Conservation (phyloP, 2,888 invertebrate species). For the Dynastes tityus region DNA sequence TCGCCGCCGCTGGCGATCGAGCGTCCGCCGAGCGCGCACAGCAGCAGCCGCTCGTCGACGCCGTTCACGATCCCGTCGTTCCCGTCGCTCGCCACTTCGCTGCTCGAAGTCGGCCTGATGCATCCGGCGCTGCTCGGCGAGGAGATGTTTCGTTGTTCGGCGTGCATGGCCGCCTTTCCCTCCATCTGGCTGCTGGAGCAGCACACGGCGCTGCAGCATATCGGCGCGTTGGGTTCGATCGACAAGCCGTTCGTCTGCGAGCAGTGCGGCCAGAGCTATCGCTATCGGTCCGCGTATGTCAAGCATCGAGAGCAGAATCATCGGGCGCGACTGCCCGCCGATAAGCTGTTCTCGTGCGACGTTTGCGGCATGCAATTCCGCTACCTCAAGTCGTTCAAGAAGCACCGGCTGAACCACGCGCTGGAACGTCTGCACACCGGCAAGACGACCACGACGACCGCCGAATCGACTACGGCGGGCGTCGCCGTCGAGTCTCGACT, state of each 20-base stretch:
- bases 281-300: constrained; percentile 87
- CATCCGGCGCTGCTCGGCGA: constrained; percentile 70
- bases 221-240: constrained; percentile 73
- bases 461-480: neutral
- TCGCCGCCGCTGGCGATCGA: constrained; percentile 67
- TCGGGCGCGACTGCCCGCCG: constrained; percentile 88
- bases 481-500: neutral
- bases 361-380: constrained; percentile 94
- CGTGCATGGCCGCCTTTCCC: constrained; percentile 90
- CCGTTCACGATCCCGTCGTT: constrained; percentile 74
- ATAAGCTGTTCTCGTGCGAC: constrained; percentile 92
- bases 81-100: constrained; percentile 72
- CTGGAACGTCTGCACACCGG: constrained; percentile 85
- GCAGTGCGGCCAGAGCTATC: constrained; percentile 92
- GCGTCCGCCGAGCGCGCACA: constrained; percentile 68
- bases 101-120: constrained; percentile 73
- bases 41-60: constrained; percentile 72
- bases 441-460: constrained; percentile 67
- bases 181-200: constrained; percentile 91
- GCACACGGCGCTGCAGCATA: constrained; percentile 88
- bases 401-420: constrained; percentile 90
- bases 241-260: constrained; percentile 94
- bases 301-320: constrained; percentile 93
- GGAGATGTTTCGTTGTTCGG: constrained; percentile 76
- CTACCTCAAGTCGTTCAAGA: constrained; percentile 91